A percentile compares a stretch with the other conserved stretches of the same genome.
Conservation (phyloP, 2,113 vertebrate species). For the Puntigrus tetrazona region DNA sequence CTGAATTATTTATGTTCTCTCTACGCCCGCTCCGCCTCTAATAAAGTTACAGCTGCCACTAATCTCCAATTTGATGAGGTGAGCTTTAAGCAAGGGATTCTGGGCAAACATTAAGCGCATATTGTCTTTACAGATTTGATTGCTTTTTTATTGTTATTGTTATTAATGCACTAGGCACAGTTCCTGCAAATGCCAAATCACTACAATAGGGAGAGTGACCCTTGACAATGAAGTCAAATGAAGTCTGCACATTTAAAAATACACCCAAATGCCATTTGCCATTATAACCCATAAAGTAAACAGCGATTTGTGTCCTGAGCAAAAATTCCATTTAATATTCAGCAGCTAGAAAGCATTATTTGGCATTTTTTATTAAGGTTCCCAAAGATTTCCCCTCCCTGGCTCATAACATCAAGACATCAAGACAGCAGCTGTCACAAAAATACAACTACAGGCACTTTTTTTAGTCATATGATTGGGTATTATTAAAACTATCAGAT, state of each 20-base stretch:
- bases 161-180: conserved; percentile 73
- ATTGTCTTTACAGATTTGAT: conserved; percentile 80
- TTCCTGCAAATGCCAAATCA: conserved; percentile 44
- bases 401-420: neutral
- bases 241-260: neutral
- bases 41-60: conserved; percentile 80
- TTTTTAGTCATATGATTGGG: neutral
- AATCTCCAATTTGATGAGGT: conserved; percentile 81
- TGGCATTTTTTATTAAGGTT: neutral
- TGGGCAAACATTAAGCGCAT: conserved; percentile 77
- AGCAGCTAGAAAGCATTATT: neutral
- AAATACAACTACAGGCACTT: neutral
- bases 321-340: neutral
- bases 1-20: conserved; percentile 85
- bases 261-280: neutral
- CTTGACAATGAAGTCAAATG: neutral
- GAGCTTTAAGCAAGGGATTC: conserved; percentile 74
- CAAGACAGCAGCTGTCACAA: neutral
- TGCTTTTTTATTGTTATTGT: conserved; percentile 79
- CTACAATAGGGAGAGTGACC: conserved; percentile 46
- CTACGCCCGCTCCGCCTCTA: conserved; percentile 67
- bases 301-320: neutral
- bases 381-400: neutral
- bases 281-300: neutral
- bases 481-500: neutral